These are phyloP conservation scores for Brachionus asplanchnoidis DNA, from an alignment of 1,140 invertebrate species.

Conservation along the genomic window DNA sequence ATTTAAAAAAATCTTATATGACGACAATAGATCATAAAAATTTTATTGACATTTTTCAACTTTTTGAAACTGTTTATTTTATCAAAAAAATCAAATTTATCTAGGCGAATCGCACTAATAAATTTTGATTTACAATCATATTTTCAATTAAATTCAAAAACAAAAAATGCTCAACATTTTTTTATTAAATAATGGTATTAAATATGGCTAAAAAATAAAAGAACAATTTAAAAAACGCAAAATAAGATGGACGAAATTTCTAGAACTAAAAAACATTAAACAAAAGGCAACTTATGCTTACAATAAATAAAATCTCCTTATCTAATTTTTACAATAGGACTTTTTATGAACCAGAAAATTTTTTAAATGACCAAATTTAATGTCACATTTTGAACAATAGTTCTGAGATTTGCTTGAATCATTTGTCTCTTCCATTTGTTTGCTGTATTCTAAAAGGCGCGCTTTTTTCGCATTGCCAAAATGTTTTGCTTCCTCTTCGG, in stretches of 20 bases:
- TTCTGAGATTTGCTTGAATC: constrained; percentile 28
- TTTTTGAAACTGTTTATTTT: too few species aligned
- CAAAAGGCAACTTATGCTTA: background rate
- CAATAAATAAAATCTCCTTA: background rate
- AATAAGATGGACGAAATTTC: constrained; percentile 9
- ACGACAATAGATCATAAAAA: too few species aligned
- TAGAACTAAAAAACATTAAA: background rate
- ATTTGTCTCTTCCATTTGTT: constrained; percentile 24
- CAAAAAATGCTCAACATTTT: background rate
- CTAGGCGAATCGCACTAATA: too few species aligned
- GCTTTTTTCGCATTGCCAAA: background rate
- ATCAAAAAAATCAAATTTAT: too few species aligned
- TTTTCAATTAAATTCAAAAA: too few species aligned
- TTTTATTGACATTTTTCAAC: too few species aligned
- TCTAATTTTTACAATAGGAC: constrained; percentile 71
- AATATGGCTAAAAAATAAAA: too few species aligned
- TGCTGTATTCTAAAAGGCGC: background rate
- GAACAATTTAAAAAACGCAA: background rate
- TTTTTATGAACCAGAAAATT: constrained; percentile 91
- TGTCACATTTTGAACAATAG: constrained; percentile 89
- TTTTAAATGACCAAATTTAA: constrained; percentile 82
- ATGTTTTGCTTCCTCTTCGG: background rate
- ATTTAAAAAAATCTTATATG: too few species aligned
- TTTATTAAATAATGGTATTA: background rate
- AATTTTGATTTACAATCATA: too few species aligned